A percentile compares a stretch with the other conserved stretches of the same genome.
These are phyloP conservation scores for Centropristis striata DNA, from an alignment of 2,113 vertebrate genomes.

Conservation along the genomic window DNA sequence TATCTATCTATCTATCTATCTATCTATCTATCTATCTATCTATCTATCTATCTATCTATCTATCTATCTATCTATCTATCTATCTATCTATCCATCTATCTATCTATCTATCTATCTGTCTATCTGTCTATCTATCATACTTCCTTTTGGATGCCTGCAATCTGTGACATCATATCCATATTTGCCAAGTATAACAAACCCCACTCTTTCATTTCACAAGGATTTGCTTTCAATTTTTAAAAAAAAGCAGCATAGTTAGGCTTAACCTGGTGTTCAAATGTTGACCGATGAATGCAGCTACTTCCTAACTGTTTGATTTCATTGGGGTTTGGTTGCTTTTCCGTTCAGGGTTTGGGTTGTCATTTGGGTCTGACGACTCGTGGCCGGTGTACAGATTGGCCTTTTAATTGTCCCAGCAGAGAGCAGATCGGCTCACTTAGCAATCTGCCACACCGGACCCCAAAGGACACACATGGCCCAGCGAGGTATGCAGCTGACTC, in stretches of 20 bases:
- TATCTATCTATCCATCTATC: constrained; percentile 34
- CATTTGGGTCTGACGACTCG: constrained; percentile 2
- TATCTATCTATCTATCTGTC: constrained; percentile 38
- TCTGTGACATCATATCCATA: constrained; percentile 8
- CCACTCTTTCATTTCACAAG: not conserved
- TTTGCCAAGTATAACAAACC: not conserved
- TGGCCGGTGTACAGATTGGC: not conserved
- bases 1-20: constrained; percentile 3
- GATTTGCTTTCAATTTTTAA: not conserved
- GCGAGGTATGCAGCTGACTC: not conserved
- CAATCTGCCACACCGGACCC: constrained; percentile 5
- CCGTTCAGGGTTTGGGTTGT: not conserved
- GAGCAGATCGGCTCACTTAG: constrained; percentile 11
- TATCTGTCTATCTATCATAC: constrained; percentile 27
- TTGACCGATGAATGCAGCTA: not conserved
- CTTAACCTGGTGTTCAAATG: not conserved
- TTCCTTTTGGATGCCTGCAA: not conserved
- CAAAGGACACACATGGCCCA: constrained; percentile 1
- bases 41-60: constrained; percentile 1
- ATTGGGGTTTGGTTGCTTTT: not conserved
- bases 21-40: constrained; percentile 8
- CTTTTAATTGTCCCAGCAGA: constrained; percentile 17
- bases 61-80: constrained; percentile 42
- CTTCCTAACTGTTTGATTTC: constrained; percentile 5
- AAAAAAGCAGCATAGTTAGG: not conserved